Percentiles rank a stretch among this genome's conserved stretches.
Evolutionary conservation across 2,113 vertebrate genomes (phyloP).

Genomic region (Clinocottus analis): DNA sequence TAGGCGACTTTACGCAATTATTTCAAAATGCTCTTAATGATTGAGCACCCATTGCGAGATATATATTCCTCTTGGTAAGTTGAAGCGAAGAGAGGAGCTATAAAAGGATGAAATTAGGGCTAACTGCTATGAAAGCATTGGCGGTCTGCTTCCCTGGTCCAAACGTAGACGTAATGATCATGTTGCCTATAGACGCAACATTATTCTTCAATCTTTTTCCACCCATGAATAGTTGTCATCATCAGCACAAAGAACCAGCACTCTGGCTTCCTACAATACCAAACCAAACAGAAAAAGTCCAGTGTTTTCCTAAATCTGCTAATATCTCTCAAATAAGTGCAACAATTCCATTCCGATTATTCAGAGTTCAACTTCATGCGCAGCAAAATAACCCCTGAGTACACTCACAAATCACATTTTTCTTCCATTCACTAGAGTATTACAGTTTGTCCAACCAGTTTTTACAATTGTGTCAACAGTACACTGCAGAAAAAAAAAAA

Average conservation of each 20-base stretch:
- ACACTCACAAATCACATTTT: background rate
- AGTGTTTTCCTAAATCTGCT: background rate
- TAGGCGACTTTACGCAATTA: background rate
- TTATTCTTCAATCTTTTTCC: background rate
- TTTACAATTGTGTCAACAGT: background rate
- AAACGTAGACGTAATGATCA: background rate
- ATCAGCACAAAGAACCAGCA: background rate
- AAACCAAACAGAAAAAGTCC: background rate
- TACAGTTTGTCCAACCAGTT: background rate
- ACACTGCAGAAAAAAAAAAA: background rate
- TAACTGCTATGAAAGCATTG: background rate
- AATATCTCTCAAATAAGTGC: background rate
- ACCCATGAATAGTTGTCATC: background rate
- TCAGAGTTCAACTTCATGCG: background rate
- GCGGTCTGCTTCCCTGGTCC: background rate
- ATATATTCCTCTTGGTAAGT: background rate
- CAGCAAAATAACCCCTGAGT: background rate
- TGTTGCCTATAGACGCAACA: background rate
- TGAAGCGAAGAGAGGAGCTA: too few species aligned
- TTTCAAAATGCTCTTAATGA: background rate
- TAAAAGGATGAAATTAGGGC: background rate
- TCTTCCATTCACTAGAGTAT: background rate
- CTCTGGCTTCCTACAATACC: background rate
- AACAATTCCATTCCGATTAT: background rate
- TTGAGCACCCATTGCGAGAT: background rate